These are phyloP conservation scores for Rhopalosiphum padi DNA, from an alignment of 1,140 invertebrate genomes.

Conservation along the genomic window DNA sequence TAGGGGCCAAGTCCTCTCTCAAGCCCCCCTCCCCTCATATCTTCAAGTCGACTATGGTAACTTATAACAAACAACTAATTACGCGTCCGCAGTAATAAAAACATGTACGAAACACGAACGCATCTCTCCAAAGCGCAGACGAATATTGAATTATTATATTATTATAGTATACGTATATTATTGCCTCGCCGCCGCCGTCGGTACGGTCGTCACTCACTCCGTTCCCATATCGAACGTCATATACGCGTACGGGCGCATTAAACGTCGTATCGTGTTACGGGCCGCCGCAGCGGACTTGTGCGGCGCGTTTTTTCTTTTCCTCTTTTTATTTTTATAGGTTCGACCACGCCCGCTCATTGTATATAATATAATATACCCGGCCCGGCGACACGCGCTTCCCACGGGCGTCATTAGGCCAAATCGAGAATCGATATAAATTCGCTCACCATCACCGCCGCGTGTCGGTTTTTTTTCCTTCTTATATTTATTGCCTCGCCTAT, in stretches of 20 bases:
- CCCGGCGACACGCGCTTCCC: constrained; percentile 27
- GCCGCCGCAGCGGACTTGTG: not conserved
- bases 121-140: not conserved
- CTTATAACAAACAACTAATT: no score
- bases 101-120: not conserved
- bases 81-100: not conserved
- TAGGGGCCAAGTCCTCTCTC: not conserved
- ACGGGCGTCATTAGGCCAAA: constrained; percentile 45
- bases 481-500: not conserved
- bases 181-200: not conserved
- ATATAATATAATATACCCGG: not conserved
- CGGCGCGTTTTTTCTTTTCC: not conserved
- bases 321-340: not conserved
- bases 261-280: constrained; percentile 5
- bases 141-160: not conserved
- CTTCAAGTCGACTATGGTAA: no score
- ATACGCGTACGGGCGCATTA: not conserved
- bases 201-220: not conserved
- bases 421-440: constrained; percentile 45
- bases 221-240: not conserved
- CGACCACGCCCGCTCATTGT: constrained; percentile 51
- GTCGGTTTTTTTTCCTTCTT: not conserved
- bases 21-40: no score
- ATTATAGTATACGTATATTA: not conserved
- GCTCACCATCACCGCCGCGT: not conserved